Evolutionary conservation across 2,888 invertebrate genomes (phyloP), one percentile per base, ranked within the genome.

Genomic region (Sycophila texana): DNA sequence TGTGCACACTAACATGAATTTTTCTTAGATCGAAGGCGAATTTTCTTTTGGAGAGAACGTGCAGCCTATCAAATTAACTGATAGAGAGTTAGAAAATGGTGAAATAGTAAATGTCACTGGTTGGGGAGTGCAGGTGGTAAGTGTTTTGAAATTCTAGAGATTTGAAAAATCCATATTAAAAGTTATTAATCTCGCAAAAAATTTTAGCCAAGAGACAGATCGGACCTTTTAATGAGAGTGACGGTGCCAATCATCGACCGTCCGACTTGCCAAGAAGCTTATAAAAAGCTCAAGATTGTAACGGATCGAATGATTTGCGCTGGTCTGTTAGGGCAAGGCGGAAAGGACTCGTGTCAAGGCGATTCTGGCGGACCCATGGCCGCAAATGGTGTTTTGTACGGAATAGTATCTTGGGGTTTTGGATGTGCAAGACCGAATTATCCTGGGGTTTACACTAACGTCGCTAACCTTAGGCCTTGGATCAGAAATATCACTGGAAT

Each of bases 151-250:
- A 63, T 18, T 1, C 30, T 30, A 4, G 14, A 26, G 18, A 14
- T 30, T 55, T 5, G 49, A 30, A 49, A 18, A 7, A 10, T 12
- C 53, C 4, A 26, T n/a, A 53, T 4, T 14, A n/a, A 68, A 16
- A 26, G n/a, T 55, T 68, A 53, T 51, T 67, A 55, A 63, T 63
- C 63, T 51, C 51, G 49, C 55, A 55, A 70, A 72, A 16, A 49
- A 49, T 26, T 26, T 1, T 26, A 26, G 26, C 3, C 26, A 74
- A 84, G 84, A 4, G 85, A 86, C 49, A 39, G 55, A 14, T 91
- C 92, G 0, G 85, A 91, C 0, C 85, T 85, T 0, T 90, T 93
- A 90, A 92, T 91, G 91, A 91, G 90, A 82, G 92, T 93, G 0
- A 90, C 91, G 1, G 91, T 93, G 0, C 89, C 90, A 10, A 87